phyloP scores from a whole-genome alignment of 2,113 vertebrate genomes.

The Pungitius pungitius region DNA sequence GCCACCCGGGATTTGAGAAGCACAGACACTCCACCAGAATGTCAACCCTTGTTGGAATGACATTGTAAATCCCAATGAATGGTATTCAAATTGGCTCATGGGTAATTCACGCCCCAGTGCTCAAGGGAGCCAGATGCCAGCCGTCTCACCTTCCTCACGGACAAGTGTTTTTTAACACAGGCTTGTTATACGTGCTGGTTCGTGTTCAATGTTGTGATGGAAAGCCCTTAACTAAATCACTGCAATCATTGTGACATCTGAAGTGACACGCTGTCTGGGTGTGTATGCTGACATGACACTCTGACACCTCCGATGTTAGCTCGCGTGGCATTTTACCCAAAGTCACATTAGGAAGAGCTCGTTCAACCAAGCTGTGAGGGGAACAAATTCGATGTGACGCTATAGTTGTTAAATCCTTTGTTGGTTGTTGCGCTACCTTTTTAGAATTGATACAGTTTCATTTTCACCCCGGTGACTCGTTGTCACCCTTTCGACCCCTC shows the following conservation, averaged over 20 bases:
- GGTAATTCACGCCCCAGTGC: slow-evolving; percentile 63
- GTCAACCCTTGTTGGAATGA: slow-evolving; percentile 65
- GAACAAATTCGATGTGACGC: not conserved
- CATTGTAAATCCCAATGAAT: slow-evolving; percentile 68
- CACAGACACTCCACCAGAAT: slow-evolving; percentile 52
- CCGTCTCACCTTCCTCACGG: slow-evolving; percentile 57
- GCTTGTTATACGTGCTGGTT: slow-evolving; percentile 27
- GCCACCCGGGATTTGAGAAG: slow-evolving; percentile 62
- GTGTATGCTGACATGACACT: slow-evolving; percentile 7
- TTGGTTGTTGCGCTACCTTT: not conserved
- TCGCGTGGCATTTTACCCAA: not conserved
- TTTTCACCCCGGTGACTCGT: not conserved
- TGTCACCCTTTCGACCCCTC: not conserved
- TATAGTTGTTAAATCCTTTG: not conserved
- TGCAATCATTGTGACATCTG: slow-evolving; percentile 37
- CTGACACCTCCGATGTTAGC: slow-evolving; percentile 12
- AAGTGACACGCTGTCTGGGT: slow-evolving; percentile 20
- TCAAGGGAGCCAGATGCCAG: slow-evolving; percentile 53
- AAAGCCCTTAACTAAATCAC: slow-evolving; percentile 22
- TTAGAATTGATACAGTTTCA: not conserved
- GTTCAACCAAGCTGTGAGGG: not conserved
- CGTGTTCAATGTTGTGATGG: slow-evolving; percentile 17
- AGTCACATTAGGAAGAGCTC: slow-evolving; percentile 16
- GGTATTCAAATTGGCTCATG: slow-evolving; percentile 73
- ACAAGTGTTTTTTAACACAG: slow-evolving; percentile 43